phyloP scores from a whole-genome alignment of 2,888 invertebrate genomes.

The Deroplatys truncata region DNA sequence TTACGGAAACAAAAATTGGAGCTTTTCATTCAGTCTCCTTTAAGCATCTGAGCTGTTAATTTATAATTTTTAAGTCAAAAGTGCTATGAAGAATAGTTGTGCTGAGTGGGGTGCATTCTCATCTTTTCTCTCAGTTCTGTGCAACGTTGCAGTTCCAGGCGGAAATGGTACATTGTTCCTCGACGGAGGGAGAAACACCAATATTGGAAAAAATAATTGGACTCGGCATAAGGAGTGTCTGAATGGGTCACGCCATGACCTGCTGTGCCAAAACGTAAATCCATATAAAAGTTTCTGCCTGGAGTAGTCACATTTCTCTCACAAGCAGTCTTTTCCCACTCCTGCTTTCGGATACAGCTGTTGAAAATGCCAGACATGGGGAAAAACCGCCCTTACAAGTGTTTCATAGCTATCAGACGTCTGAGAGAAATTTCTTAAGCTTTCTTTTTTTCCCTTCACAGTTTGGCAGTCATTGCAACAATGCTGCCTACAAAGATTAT shows the following conservation, averaged over 20 bases:
- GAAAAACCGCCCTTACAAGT: neutral
- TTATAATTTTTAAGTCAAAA: too few relatives aligned
- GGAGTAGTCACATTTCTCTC: neutral
- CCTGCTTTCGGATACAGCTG: neutral
- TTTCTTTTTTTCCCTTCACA: too few relatives aligned
- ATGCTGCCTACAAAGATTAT: too few relatives aligned
- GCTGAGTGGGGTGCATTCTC: neutral
- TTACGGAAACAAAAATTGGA: too few relatives aligned
- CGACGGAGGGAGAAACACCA: neutral
- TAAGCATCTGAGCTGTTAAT: too few relatives aligned
- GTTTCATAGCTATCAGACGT: neutral
- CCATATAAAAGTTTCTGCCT: neutral
- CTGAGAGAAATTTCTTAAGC: neutral
- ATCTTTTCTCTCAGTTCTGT: neutral
- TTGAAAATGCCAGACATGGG: neutral
- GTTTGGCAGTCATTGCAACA: too few relatives aligned
- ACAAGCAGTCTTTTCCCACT: neutral
- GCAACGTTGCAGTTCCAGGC: neutral
- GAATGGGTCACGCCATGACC: neutral
- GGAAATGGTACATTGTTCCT: neutral
- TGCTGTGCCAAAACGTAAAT: neutral
- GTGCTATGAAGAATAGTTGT: neutral
- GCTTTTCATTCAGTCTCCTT: too few relatives aligned
- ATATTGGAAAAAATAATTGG: neutral
- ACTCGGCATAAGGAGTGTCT: neutral